Conservation (phyloP, 2,888 invertebrate species). For the Tipula lateralis region DNA sequence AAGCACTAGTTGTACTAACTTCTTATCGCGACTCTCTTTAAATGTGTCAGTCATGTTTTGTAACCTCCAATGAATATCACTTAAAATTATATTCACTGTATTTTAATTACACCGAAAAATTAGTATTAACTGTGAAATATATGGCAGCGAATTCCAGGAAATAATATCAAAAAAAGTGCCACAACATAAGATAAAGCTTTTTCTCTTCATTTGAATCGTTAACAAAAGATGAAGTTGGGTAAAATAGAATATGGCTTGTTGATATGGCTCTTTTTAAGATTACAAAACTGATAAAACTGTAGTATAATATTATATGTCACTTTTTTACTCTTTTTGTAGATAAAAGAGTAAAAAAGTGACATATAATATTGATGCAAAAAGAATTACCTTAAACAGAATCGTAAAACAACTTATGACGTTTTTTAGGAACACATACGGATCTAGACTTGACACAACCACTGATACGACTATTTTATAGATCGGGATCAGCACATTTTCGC, state of each 20-base stretch:
- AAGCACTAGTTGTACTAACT: neutral
- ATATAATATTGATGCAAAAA: neutral
- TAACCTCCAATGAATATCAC: neutral
- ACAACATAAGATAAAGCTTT: neutral
- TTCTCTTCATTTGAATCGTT: neutral
- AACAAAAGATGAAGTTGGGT: neutral
- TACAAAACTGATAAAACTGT: neutral
- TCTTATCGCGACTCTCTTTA: neutral
- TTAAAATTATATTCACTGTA: neutral
- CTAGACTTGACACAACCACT: neutral
- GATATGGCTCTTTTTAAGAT: neutral
- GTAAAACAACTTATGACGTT: neutral
- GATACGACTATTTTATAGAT: neutral
- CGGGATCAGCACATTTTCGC: neutral
- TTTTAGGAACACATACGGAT: neutral
- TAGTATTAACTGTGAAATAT: neutral
- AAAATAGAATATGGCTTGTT: neutral
- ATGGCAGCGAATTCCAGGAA: no score
- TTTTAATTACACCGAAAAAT: neutral
- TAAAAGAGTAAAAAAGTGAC: no score
- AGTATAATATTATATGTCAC: neutral
- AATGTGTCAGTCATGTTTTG: neutral
- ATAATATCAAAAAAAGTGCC: neutral
- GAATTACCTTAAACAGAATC: neutral
- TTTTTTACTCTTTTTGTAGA: neutral